A percentile compares a stretch with the other conserved stretches of the same genome.
These are phyloP conservation scores for Venustaconcha ellipsiformis DNA, from an alignment of 1,140 invertebrate species.

Conservation along the genomic window DNA sequence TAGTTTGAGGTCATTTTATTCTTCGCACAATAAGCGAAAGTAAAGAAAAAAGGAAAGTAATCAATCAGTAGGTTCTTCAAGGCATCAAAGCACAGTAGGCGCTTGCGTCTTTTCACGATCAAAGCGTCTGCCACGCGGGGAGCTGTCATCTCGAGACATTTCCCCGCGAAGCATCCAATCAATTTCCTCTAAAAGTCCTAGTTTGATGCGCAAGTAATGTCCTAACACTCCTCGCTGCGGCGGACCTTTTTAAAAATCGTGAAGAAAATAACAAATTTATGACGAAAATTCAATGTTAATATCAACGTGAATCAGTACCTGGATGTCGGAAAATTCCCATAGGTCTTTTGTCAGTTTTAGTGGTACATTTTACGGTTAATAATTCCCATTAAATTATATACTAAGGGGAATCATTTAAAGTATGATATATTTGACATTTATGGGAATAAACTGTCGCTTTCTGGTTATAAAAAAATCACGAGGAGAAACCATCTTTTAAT, in stretches of 20 bases:
- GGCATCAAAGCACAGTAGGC: conserved; percentile 28
- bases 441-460: no score
- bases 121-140: conserved; percentile 22
- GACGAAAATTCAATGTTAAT: conserved; percentile 17
- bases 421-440: no score
- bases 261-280: conserved; percentile 32
- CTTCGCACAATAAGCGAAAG: no score
- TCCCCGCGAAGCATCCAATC: conserved; percentile 23
- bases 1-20: no score
- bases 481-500: no score
- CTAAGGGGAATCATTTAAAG: no score
- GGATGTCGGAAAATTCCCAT: conserved; percentile 1
- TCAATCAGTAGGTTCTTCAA: conserved; percentile 21
- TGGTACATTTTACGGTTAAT: conserved; percentile 14
- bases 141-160: conserved; percentile 17
- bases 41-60: conserved; percentile 3
- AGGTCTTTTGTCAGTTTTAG: not conserved
- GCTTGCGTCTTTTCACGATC: conserved; percentile 21
- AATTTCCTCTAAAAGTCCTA: not conserved
- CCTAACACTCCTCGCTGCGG: no score
- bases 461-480: no score
- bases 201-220: no score
- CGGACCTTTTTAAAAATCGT: not conserved
- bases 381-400: not conserved
- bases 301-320: conserved; percentile 1